Conservation (phyloP, 2,888 invertebrate species). For the Ormyrus nitidulus region DNA sequence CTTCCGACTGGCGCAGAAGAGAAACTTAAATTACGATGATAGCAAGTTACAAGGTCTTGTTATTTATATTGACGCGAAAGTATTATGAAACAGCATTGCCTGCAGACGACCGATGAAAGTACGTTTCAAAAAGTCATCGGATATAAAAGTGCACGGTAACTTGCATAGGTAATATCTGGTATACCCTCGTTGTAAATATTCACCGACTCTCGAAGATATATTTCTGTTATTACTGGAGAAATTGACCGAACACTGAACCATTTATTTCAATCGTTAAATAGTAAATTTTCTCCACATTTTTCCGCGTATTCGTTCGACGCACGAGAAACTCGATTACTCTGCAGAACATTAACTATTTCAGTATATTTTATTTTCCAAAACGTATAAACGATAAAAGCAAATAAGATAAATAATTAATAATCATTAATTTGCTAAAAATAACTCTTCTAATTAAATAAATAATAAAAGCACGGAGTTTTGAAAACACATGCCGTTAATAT, state of each 20-base stretch:
- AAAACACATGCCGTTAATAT: no score
- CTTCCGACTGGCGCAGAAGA: constrained; percentile 44
- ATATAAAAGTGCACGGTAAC: constrained; percentile 11
- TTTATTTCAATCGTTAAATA: constrained; percentile 45
- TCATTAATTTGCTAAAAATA: no score
- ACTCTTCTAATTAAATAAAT: no score
- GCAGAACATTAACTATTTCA: no score
- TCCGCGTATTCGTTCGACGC: background rate
- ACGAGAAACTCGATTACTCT: no score
- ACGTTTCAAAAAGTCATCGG: constrained; percentile 40
- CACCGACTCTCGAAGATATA: constrained; percentile 16
- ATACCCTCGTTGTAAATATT: constrained; percentile 27
- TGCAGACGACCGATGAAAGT: constrained; percentile 36
- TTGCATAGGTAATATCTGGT: constrained; percentile 25
- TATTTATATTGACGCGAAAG: constrained; percentile 51
- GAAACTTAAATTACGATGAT: constrained; percentile 48
- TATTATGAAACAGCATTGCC: constrained; percentile 40
- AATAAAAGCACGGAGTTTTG: no score
- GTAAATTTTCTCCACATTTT: constrained; percentile 36
- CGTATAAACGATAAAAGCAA: no score
- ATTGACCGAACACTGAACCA: constrained; percentile 6
- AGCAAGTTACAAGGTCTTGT: constrained; percentile 50
- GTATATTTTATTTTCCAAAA: no score
- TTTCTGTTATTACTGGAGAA: constrained; percentile 37
- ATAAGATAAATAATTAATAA: no score